Conservation (phyloP, 2,113 vertebrate genomes). For the Tiliqua scincoides region DNA sequence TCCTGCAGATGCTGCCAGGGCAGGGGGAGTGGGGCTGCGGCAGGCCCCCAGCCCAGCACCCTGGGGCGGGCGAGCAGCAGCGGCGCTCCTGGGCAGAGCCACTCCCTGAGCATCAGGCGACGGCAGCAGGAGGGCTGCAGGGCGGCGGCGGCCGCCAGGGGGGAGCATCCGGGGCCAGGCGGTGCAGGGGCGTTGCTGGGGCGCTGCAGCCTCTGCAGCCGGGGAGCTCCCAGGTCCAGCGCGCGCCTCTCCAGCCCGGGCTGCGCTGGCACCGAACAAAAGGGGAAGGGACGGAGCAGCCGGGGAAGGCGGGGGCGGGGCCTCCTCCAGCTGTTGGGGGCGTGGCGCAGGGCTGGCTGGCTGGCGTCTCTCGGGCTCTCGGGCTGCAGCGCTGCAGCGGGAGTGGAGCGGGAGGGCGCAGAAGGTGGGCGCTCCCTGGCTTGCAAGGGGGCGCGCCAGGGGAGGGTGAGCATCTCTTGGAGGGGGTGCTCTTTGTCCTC, state of each 20-base stretch:
- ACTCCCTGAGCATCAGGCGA: conserved; percentile 40
- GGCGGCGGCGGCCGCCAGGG: not conserved
- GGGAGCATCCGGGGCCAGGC: too few relatives aligned
- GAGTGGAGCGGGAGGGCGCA: conserved; percentile 54
- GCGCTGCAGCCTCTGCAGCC: not conserved
- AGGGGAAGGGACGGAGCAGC: conserved; percentile 51
- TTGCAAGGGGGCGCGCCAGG: too few relatives aligned
- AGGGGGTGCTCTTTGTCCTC: too few relatives aligned
- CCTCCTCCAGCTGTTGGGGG: conserved; percentile 54
- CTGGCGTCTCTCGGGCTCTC: conserved; percentile 43
- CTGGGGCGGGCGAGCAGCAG: not conserved
- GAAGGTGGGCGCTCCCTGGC: not conserved
- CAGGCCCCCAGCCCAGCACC: not conserved
- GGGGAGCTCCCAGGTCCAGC: not conserved
- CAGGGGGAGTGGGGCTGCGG: not conserved
- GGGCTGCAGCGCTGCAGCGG: conserved; percentile 6
- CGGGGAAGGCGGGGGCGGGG: conserved; percentile 8
- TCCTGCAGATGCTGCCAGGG: not conserved
- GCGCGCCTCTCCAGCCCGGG: not conserved
- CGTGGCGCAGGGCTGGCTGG: conserved; percentile 17
- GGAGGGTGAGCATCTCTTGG: too few relatives aligned
- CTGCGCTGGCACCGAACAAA: conserved; percentile 63
- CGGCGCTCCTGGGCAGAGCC: not conserved
- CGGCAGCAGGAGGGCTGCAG: not conserved
- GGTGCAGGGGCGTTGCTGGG: not conserved